phyloP scores from a whole-genome alignment of 2,888 invertebrate genomes.

The Folsomia candida region DNA sequence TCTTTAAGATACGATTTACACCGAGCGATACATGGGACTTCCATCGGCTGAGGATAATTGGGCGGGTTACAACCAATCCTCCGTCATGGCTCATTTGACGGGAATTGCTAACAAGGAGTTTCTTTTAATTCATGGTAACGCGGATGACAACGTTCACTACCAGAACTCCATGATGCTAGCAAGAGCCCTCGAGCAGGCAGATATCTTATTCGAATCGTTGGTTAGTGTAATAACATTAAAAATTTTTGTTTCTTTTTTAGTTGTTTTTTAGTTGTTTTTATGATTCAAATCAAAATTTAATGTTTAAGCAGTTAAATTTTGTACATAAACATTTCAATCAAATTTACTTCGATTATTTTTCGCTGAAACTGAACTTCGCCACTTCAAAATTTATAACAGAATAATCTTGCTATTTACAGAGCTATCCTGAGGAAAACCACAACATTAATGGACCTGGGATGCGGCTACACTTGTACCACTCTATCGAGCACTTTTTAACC shows the following conservation, averaged over 20 bases:
- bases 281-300: too few species aligned
- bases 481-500: conserved; percentile 76
- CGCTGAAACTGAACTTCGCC: neutral
- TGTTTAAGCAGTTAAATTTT: too few species aligned
- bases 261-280: neutral
- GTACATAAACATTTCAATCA: too few species aligned
- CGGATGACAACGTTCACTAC: conserved; percentile 95
- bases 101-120: conserved; percentile 73
- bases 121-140: conserved; percentile 89
- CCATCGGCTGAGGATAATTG: conserved; percentile 69
- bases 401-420: too few species aligned
- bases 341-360: too few species aligned
- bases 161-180: conserved; percentile 93
- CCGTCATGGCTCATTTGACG: conserved; percentile 63
- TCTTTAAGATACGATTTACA: conserved; percentile 3
- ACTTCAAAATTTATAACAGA: neutral
- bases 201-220: conserved; percentile 42
- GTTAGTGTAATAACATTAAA: conserved; percentile 16
- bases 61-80: conserved; percentile 70
- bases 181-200: conserved; percentile 58
- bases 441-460: conserved; percentile 67
- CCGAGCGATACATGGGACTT: conserved; percentile 80
- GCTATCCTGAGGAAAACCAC: conserved; percentile 92
- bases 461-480: conserved; percentile 83
- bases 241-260: neutral